Evolutionary conservation across 2,888 invertebrate genomes (phyloP), one percentile per base, ranked within the genome.

Genomic region (Acanthoscelides obtectus): DNA sequence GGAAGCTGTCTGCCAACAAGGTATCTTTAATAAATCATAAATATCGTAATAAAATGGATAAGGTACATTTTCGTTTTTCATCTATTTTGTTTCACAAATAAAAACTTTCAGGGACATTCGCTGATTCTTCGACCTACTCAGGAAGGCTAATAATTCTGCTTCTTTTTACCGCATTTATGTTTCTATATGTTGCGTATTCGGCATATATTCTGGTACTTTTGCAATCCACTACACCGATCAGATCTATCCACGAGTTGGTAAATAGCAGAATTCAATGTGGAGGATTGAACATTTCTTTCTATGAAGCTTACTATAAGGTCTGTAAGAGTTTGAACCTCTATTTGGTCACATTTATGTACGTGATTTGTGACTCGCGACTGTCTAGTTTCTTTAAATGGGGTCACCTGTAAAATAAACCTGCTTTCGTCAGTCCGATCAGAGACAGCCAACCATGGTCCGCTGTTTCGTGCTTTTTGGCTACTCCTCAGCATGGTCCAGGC

Each of bases 191-290:
- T 0, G 85, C 88, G 0, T 88, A 87, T 76, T 86, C 88, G 1
- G 87, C 87, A 2, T 87, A 86, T 75, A 87, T 88, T 70, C 86
- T 88, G 17, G 87, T 87, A 3, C 80, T 88, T n/a, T 81, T 88
- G 17, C 87, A 87, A 76, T 86, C 88, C 0, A 85, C 87, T 1
- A 80, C 82, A 1, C 83, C 85, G 8, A 85, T 88, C 67, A 83
- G 81, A 27, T 84, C 84, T 1, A 70, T 84, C 1, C 68, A 79
- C 0, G 85, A 87, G 70, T 79, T 88, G 17, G 75, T 85, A 1
- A 78, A 84, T n/a, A 87, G 86, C 71, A 84, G 86, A 2, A 77
- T 88, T 67, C 83, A 83, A 68, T 77, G 86, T 19, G 87, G 84
- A 1, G 83, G 84, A 2, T 81, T 86, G 69, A 84, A 87, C 69